Percentiles rank a stretch among this genome's conserved stretches.
Conservation (phyloP, 2,113 vertebrate genomes). For the pig (Sus scrofa) region DNA sequence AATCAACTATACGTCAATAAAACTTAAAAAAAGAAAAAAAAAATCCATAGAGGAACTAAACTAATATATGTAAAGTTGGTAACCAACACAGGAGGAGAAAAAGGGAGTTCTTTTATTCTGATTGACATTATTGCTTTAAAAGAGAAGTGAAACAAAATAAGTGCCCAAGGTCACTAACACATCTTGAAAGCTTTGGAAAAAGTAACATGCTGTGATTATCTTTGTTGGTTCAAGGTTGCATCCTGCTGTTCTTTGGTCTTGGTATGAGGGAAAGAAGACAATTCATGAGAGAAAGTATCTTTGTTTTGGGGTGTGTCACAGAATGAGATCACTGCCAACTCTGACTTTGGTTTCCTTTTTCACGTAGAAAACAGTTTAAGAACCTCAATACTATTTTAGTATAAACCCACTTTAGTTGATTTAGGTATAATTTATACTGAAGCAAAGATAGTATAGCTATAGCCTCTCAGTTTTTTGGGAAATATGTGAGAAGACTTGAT, state of each 20-base stretch:
- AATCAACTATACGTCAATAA: too few species aligned
- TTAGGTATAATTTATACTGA: not conserved
- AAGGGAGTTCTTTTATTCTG: not conserved
- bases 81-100: not conserved
- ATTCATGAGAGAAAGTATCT: constrained; percentile 22
- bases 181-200: not conserved
- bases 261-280: not conserved
- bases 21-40: too few species aligned
- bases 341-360: not conserved
- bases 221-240: not conserved
- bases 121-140: not conserved
- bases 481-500: not conserved
- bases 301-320: not conserved
- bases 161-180: not conserved
- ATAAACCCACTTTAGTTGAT: not conserved
- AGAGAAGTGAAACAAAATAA: not conserved
- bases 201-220: not conserved
- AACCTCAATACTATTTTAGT: not conserved
- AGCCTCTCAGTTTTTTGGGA: not conserved
- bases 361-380: not conserved
- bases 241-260: not conserved
- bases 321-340: not conserved
- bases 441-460: not conserved
- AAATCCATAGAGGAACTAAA: not conserved
- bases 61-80: not conserved